A percentile compares a stretch with the other conserved stretches of the same genome.
Evolutionary conservation across 2,113 vertebrate species (phyloP).

Genomic region (Xenus cinereus): DNA sequence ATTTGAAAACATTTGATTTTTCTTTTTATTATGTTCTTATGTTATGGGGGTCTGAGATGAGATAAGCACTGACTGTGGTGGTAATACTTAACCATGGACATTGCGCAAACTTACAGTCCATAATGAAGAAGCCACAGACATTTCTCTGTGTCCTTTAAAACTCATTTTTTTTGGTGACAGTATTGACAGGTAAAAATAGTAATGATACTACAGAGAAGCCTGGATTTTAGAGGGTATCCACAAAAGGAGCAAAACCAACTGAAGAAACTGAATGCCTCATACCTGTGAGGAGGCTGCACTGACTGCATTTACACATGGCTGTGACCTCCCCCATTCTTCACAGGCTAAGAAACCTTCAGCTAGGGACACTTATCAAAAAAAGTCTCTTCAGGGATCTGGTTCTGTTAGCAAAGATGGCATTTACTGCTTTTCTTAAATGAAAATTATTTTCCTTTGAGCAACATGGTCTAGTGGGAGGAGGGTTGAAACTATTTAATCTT

Average conservation of each 20-base stretch:
- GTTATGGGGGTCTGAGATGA: background rate
- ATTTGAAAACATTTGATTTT: background rate
- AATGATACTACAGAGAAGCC: background rate
- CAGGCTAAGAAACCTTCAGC: background rate
- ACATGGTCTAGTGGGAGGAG: too few species aligned
- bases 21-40: background rate
- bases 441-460: background rate
- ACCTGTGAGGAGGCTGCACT: background rate
- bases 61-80: background rate
- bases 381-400: background rate
- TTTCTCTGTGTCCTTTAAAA: background rate
- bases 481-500: too few species aligned
- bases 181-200: background rate
- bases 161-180: background rate
- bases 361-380: background rate
- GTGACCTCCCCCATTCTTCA: background rate
- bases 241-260: background rate
- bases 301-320: background rate
- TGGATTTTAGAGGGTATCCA: background rate
- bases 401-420: background rate
- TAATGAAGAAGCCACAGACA: accelerated
- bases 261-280: background rate
- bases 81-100: background rate
- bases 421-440: background rate
- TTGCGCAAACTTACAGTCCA: background rate